A percentile compares a stretch with the other conserved stretches of the same genome.
Conservation (phyloP, 2,113 vertebrate species). For the Centropus bengalensis region DNA sequence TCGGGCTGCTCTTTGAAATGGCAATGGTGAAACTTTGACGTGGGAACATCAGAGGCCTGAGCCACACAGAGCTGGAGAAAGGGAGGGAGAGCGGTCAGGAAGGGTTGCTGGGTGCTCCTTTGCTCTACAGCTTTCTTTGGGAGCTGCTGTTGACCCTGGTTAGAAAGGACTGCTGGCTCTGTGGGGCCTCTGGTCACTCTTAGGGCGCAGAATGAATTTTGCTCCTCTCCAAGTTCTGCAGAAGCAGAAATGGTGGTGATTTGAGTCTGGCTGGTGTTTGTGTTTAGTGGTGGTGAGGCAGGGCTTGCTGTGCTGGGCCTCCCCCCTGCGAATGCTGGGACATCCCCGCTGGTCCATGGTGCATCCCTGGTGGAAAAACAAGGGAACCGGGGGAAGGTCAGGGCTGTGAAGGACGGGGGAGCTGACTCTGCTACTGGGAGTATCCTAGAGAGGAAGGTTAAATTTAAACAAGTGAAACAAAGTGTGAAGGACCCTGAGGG, state of each 20-base stretch:
- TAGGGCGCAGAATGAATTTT: not conserved
- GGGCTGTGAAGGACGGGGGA: not conserved
- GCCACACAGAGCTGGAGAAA: not conserved
- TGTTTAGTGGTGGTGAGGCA: not conserved
- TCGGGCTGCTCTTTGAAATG: not conserved
- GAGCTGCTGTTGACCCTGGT: slow-evolving; percentile 6
- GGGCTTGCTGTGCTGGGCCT: not conserved
- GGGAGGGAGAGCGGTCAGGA: not conserved
- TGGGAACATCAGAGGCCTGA: not conserved
- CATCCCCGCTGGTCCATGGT: not conserved
- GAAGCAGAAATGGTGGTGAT: not conserved
- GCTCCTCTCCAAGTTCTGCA: not conserved
- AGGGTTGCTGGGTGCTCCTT: not conserved
- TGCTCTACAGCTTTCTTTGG: not conserved
- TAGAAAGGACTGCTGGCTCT: not conserved
- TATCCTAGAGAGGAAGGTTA: not conserved
- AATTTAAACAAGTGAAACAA: not conserved
- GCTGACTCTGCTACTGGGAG: not conserved
- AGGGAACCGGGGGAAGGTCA: not conserved
- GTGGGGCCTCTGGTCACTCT: not conserved
- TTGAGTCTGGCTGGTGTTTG: not conserved
- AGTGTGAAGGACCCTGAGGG: slow-evolving; percentile 1
- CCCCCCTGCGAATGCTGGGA: not conserved
- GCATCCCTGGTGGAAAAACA: not conserved
- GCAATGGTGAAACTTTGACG: not conserved